phyloP scores from a whole-genome alignment of 2,797 vertebrate genomes.

The Sylvilagus floridanus region DNA sequence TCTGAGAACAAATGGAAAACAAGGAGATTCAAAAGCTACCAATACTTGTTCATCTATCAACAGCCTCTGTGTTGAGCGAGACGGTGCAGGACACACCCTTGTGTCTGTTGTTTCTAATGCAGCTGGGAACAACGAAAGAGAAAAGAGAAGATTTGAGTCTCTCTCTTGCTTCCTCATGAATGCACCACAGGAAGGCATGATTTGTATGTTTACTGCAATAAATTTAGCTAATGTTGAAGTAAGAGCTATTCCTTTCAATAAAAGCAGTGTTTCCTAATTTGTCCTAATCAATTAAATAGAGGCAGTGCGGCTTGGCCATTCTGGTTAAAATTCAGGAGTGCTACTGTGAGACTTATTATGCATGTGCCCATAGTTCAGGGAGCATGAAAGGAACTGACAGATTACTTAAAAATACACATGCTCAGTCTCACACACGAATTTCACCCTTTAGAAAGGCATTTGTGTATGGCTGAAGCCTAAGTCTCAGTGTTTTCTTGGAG shows the following conservation, averaged over 20 bases:
- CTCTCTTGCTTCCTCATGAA: conserved; percentile 37
- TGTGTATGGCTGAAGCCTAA: conserved; percentile 44
- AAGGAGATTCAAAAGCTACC: conserved; percentile 46
- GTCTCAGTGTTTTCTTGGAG: conserved; percentile 36
- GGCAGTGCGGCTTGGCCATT: neutral
- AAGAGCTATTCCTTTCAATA: conserved; percentile 61
- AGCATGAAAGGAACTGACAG: conserved; percentile 45
- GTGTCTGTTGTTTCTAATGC: conserved; percentile 50
- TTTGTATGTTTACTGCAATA: conserved; percentile 60
- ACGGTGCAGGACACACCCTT: conserved; percentile 2
- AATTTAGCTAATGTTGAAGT: conserved; percentile 49
- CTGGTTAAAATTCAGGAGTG: conserved; percentile 68
- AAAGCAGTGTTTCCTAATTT: conserved; percentile 40
- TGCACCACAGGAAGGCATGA: conserved; percentile 43
- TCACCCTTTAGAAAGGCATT: neutral
- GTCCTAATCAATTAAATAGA: conserved; percentile 54
- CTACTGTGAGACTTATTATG: conserved; percentile 37
- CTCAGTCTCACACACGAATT: neutral
- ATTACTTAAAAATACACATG: conserved; percentile 44
- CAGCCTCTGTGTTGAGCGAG: conserved; percentile 12
- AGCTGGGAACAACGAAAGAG: conserved; percentile 35
- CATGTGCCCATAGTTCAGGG: conserved; percentile 55
- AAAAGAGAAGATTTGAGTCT: conserved; percentile 41
- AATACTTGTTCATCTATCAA: neutral
- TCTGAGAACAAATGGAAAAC: conserved; percentile 36